phyloP scores from a whole-genome alignment of 30 jellyfish, hydroid and myxozoan genomes.

The Pelagia noctiluca region DNA sequence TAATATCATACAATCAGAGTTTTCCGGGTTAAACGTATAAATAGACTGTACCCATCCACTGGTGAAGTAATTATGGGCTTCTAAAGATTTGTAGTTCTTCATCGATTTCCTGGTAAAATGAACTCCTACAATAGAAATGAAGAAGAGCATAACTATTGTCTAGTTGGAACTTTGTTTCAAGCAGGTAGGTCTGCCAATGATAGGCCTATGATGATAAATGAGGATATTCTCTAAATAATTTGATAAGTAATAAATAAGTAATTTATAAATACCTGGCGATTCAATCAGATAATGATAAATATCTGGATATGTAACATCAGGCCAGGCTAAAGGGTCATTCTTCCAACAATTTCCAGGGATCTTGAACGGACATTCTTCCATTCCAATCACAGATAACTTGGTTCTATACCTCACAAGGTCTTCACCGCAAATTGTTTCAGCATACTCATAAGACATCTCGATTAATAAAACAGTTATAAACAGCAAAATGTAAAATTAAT shows the following conservation, averaged over 20 bases:
- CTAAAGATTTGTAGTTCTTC: background rate
- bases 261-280: background rate
- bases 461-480: no score
- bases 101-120: background rate
- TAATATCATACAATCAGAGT: background rate
- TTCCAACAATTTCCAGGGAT: background rate
- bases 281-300: background rate
- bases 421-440: background rate
- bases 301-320: background rate
- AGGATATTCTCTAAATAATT: no score
- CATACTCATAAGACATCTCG: background rate
- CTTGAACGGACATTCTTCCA: background rate
- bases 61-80: background rate
- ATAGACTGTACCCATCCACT: background rate
- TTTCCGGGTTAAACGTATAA: background rate
- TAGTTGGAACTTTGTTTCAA: no score
- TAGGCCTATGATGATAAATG: no score
- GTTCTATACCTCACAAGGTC: background rate
- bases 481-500: background rate
- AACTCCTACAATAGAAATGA: background rate
- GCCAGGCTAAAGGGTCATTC: background rate
- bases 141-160: background rate
- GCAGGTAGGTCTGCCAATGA: no score
- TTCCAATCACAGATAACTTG: background rate
- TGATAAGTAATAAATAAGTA: no score